A percentile compares a stretch with the other conserved stretches of the same genome.
These are phyloP conservation scores for Heliothis subflexa DNA, from an alignment of 1,140 invertebrate genomes.

Conservation along the genomic window DNA sequence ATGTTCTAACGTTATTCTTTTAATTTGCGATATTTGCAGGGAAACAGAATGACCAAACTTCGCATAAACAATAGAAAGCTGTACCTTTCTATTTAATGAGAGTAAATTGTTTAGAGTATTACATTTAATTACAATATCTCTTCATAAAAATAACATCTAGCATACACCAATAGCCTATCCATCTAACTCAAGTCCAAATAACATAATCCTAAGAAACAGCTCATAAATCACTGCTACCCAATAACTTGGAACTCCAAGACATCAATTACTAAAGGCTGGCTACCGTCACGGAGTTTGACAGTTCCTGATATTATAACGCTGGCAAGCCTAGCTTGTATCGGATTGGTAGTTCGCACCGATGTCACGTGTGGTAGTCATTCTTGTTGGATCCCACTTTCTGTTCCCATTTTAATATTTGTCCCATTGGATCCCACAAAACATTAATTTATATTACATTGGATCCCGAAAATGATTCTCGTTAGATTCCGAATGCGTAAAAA, in stretches of 20 bases:
- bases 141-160: background rate
- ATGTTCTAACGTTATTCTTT: no score
- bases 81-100: no score
- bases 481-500: no score
- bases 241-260: slow-evolving; percentile 17
- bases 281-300: slow-evolving; percentile 37
- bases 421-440: no score
- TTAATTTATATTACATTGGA: no score
- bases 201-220: background rate
- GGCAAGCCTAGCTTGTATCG: slow-evolving; percentile 33
- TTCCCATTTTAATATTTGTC: no score
- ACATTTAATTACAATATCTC: background rate
- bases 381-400: no score
- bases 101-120: no score
- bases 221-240: slow-evolving; percentile 14
- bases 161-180: background rate
- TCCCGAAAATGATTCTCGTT: no score
- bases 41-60: no score
- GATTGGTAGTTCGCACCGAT: slow-evolving; percentile 35
- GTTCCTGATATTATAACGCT: slow-evolving; percentile 19
- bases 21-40: no score
- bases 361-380: slow-evolving; percentile 46
- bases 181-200: background rate
- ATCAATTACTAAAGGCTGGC: slow-evolving; percentile 17
- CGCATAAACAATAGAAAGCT: no score